These are phyloP conservation scores for Apoderus coryli DNA, from an alignment of 2,888 invertebrate species.

Conservation along the genomic window DNA sequence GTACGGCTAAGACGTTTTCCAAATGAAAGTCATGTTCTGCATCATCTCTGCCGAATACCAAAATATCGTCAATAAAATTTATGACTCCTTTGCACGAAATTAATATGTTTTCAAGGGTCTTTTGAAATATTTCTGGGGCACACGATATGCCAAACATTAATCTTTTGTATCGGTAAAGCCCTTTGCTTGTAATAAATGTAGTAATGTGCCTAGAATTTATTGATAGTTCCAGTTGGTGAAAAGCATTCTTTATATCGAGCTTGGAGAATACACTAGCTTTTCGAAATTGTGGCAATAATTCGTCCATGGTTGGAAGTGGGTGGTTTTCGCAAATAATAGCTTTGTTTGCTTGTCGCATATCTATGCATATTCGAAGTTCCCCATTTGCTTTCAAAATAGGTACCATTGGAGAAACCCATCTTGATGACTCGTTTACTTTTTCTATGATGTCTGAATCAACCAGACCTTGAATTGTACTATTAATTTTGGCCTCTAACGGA, in stretches of 20 bases:
- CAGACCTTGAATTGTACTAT: conserved; percentile 17
- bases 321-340: conserved; percentile 12
- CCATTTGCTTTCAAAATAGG: conserved; percentile 8
- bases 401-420: conserved; percentile 11
- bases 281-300: conserved; percentile 8
- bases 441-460: conserved; percentile 19
- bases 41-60: too few relatives aligned
- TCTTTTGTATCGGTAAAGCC: conserved; percentile 12
- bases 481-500: conserved; percentile 18
- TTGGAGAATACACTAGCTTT: conserved; percentile 11
- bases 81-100: too few relatives aligned
- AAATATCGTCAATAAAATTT: too few relatives aligned
- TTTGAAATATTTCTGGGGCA: too few relatives aligned
- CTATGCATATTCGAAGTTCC: conserved; percentile 11
- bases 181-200: conserved; percentile 14
- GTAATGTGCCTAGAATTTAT: conserved; percentile 14
- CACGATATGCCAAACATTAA: conserved; percentile 14
- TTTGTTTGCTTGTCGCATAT: conserved; percentile 12
- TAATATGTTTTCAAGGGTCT: too few relatives aligned
- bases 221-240: conserved; percentile 14
- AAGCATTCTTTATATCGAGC: conserved; percentile 13
- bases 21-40: too few relatives aligned
- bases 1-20: too few relatives aligned
- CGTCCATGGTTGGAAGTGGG: conserved; percentile 10
- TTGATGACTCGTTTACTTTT: conserved; percentile 18